Percentiles rank a stretch among this genome's conserved stretches.
phyloP scores from a whole-genome alignment of 2,888 invertebrate genomes.

The Ypsolopha sequella region DNA sequence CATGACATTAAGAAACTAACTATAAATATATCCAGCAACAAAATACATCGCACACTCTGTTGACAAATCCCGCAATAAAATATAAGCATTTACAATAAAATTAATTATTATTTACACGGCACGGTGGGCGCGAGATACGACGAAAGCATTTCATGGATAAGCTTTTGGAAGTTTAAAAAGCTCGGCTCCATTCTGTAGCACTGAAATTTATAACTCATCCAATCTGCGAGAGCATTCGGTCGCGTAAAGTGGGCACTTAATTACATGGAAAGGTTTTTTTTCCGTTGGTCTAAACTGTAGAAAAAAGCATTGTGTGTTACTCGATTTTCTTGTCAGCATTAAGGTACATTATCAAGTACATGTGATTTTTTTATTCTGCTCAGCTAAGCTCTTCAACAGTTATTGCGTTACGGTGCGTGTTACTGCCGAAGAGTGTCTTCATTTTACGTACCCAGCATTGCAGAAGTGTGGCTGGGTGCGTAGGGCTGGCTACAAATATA shows the following conservation, averaged over 20 bases:
- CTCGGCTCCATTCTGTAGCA: neutral
- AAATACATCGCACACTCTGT: slow-evolving; percentile 67
- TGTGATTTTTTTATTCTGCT: too few species aligned
- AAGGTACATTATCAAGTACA: too few species aligned
- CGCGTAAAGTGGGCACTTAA: neutral
- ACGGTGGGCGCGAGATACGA: slow-evolving; percentile 45
- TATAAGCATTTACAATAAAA: slow-evolving; percentile 72
- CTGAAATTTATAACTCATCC: neutral
- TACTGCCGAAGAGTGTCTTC: too few species aligned
- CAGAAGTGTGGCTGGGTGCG: too few species aligned
- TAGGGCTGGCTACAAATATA: too few species aligned
- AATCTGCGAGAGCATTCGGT: neutral
- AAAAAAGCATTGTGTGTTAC: too few species aligned
- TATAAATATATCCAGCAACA: slow-evolving; percentile 64
- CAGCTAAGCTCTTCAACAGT: too few species aligned
- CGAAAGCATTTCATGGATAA: slow-evolving; percentile 29
- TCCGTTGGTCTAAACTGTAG: too few species aligned
- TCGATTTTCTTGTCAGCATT: too few species aligned
- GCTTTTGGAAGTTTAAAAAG: neutral
- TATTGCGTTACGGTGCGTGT: too few species aligned
- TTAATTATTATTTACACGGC: slow-evolving; percentile 72
- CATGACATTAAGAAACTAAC: slow-evolving; percentile 55
- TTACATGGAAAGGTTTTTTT: too few species aligned
- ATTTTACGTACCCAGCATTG: too few species aligned
- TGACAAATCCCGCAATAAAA: slow-evolving; percentile 71